These are phyloP conservation scores for Sarcophaga rosellei DNA, from an alignment of 2,888 invertebrate species.

Conservation along the genomic window DNA sequence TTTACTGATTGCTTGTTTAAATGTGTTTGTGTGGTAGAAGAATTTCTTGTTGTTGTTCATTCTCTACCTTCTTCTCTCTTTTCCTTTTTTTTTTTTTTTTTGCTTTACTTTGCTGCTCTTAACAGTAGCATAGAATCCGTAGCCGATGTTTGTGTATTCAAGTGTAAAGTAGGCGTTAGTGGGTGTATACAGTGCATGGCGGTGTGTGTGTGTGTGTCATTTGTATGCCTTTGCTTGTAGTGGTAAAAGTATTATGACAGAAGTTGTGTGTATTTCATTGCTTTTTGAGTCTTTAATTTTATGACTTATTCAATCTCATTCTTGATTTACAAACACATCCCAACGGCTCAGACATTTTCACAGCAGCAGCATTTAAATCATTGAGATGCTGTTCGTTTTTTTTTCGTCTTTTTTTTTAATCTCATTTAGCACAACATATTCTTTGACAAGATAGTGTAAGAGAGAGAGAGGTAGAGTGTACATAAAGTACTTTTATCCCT, in stretches of 20 bases:
- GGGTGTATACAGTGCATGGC: background rate
- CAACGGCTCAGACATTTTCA: background rate
- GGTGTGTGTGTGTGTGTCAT: background rate
- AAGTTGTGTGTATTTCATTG: constrained; percentile 21
- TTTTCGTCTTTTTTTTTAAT: constrained; percentile 20
- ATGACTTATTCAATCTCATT: constrained; percentile 48
- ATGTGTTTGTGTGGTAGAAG: no score
- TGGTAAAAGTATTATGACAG: constrained; percentile 10
- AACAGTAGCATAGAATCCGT: no score
- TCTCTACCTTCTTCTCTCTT: background rate
- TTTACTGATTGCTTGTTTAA: no score
- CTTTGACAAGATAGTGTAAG: background rate
- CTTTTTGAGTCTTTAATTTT: constrained; percentile 27
- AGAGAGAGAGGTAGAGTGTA: background rate
- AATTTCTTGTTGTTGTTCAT: background rate
- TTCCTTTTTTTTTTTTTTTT: background rate
- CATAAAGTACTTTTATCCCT: background rate
- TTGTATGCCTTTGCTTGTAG: background rate
- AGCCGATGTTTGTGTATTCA: no score
- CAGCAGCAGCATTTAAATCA: constrained; percentile 12
- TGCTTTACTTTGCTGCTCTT: background rate
- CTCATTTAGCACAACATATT: constrained; percentile 37
- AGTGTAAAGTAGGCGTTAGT: background rate
- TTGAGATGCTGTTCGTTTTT: constrained; percentile 22
- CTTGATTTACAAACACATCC: constrained; percentile 1